phyloP scores from a whole-genome alignment of 2,113 vertebrate species.

The Eretmochelys imbricata region DNA sequence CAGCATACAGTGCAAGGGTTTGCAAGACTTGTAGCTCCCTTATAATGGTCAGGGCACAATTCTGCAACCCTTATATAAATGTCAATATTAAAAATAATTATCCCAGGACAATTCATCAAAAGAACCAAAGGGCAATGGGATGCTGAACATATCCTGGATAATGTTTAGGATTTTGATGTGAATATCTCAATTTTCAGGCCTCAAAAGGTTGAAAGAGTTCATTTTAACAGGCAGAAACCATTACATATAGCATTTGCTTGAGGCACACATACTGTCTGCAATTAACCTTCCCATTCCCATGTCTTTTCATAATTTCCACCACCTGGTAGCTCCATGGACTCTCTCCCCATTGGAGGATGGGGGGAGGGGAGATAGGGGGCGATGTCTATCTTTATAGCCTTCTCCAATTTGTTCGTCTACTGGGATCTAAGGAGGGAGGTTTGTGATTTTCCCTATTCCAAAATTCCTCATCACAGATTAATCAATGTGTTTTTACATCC shows the following conservation, averaged over 20 bases:
- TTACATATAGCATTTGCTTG: background rate
- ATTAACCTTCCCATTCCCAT: background rate
- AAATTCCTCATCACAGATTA: too few relatives aligned
- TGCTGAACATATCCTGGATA: background rate
- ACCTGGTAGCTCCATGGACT: background rate
- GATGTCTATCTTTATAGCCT: background rate
- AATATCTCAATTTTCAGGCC: background rate
- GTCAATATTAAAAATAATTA: background rate
- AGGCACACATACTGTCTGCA: background rate
- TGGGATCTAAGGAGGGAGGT: too few relatives aligned
- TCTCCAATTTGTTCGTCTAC: background rate
- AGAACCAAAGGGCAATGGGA: background rate
- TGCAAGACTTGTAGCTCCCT: background rate
- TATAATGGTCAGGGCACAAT: background rate
- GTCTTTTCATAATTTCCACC: background rate
- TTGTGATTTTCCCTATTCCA: too few relatives aligned
- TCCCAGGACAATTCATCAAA: background rate
- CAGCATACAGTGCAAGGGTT: slow-evolving; percentile 13
- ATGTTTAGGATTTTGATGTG: background rate
- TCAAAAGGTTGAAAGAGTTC: background rate
- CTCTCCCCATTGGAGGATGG: background rate
- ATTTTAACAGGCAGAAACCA: background rate
- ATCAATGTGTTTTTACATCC: too few relatives aligned
- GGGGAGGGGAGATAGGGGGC: too few relatives aligned
- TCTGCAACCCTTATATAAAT: background rate